Base-by-base conservation (phyloP, 2,113 vertebrate genomes). In the Neodontobutis hainanensis region DNA sequence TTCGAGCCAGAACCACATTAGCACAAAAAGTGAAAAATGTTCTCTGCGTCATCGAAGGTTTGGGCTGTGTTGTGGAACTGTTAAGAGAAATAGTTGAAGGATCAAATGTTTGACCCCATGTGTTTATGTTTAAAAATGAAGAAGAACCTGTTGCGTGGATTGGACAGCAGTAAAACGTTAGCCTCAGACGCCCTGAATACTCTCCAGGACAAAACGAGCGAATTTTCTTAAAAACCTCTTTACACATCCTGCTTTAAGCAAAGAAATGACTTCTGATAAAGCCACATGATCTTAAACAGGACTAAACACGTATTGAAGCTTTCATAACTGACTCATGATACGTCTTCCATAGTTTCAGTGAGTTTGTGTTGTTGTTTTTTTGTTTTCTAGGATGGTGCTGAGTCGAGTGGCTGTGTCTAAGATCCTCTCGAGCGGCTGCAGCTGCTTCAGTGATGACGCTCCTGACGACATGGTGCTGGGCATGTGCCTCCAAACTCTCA, bases 401-500 rank as follows among this genome's bases (percentile, higher is more conserved):
- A 98, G 95, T 80, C 91, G 93, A 77, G 67, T 14, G 34, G 94
- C 94, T 2, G 89, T 96, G 78, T 83, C 85, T 80, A 93, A 83
- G 66, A 90, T 97, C 2, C 73, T 97, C 0, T 80, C 88, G 70
- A 94, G 96, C 58, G 93, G 92, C 27, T 97, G 96, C 60, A 78
- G 90, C 4, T 97, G 96, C 87, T 94, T 94, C 85, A 95, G 93
- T 77, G 91, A 92, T 5, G 94, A 97, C 0, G 94, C 96, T 0
- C 96, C 96, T 0, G 96, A 98, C 35, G 96, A 97, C 78, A 98
- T 98, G 97, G 95, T 97, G 53, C 89, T 98, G 69, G 96, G 96
- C 11, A 95, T 94, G 91, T 98, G 96, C 72, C 92, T 96, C 80
- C 92, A 90, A 50, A 91, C 92, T 0, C 79, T 98, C 40, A 86